Evolutionary conservation across 2,797 vertebrate genomes (phyloP), one percentile per base, ranked within the genome.

Genomic region (Mormyrus proboscirostris): DNA sequence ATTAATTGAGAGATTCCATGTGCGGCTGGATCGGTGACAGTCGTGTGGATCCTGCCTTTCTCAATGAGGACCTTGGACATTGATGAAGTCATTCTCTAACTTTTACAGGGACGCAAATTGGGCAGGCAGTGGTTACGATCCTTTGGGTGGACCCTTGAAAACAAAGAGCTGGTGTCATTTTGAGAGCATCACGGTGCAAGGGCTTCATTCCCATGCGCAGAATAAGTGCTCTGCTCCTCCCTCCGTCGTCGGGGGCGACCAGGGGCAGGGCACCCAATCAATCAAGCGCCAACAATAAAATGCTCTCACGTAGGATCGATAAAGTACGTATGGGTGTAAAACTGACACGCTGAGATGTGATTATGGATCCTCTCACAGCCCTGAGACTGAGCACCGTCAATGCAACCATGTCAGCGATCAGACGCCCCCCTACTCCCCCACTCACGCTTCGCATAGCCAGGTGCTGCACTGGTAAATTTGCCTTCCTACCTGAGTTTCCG

Each of bases 271-370:
- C 41, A n/a, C 41, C 3, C 76, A 82, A 82, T 82, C 76, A 82
- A 82, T 47, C 76, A 47, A 44, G 76, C 3, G 10, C 6, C 76
- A 47, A 82, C 41, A 82, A 82, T 82, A 76, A 76, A 76, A 38
- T 4, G 29, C 3, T 82, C 76, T 22, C 7, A 14, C 38, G 5
- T 82, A 47, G 41, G 41, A 82, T 82, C 16, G 41, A 82, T 82
- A 47, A 82, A 82, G 83, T 85, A 12, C 53, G 83, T 85, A 29
- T 85, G 83, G 33, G 47, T 51, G 83, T 85, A 29, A 85, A 51
- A 22, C 47, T 53, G 83, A 22, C 76, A 7, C 2, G 19, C 41
- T 22, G 76, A 41, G 19, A 82, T 82, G 76, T 44, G 16, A 16
- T 44, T 82, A 82, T 47, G 38, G 38, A n/a, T 82, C 76, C 41